A percentile compares a stretch with the other conserved stretches of the same genome.
Evolutionary conservation across 1,140 invertebrate species (phyloP).

Genomic region (Contarinia nasturtii): DNA sequence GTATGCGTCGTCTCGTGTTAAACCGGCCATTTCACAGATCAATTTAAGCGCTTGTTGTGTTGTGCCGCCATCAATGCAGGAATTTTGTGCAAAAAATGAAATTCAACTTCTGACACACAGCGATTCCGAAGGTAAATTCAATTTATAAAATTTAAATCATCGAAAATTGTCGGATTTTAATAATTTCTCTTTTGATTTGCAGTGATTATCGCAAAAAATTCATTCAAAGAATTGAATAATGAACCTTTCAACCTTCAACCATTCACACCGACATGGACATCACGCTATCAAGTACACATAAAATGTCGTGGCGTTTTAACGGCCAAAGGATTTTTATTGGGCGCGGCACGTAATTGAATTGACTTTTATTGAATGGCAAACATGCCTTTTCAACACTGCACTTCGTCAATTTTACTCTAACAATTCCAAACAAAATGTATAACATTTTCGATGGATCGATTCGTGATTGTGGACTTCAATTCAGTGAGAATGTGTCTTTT

Average conservation of each 20-base stretch:
- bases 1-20: constrained; percentile 59
- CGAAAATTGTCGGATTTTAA: constrained; percentile 3
- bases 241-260: constrained; percentile 11
- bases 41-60: constrained; percentile 91
- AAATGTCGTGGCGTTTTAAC: constrained; percentile 77
- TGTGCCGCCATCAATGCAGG: constrained; percentile 73
- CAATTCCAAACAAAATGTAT: too few relatives aligned
- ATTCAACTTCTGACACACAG: constrained; percentile 90
- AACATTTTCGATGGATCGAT: too few relatives aligned
- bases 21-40: constrained; percentile 85
- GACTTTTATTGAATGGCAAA: background rate
- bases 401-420: too few relatives aligned
- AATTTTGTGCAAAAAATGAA: constrained; percentile 76
- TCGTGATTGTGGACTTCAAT: too few relatives aligned
- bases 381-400: background rate
- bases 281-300: constrained; percentile 69
- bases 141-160: background rate
- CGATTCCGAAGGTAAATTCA: constrained; percentile 60
- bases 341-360: constrained; percentile 6
- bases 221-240: constrained; percentile 18
- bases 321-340: constrained; percentile 60
- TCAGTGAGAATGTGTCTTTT: too few relatives aligned
- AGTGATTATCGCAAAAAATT: constrained; percentile 11
- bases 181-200: background rate
- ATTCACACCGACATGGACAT: constrained; percentile 42